Evolutionary conservation across 1,140 invertebrate species (phyloP).

Genomic region (Platorchestia sp.): DNA sequence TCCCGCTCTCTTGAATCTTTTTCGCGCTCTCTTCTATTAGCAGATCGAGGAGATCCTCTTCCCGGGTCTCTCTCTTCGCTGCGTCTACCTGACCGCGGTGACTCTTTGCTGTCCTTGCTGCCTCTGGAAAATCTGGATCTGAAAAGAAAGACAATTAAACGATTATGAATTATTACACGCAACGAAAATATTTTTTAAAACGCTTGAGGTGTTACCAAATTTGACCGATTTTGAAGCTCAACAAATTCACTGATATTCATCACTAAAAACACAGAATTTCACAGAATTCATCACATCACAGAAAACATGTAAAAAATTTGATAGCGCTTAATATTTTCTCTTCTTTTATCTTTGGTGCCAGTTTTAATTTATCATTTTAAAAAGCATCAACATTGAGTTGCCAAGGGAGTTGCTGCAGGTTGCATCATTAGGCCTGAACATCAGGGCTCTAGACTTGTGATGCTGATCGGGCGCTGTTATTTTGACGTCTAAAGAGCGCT

Average conservation of each 20-base stretch:
- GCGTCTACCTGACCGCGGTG: slow-evolving; percentile 63
- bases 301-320: neutral
- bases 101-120: slow-evolving; percentile 66
- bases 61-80: slow-evolving; percentile 63
- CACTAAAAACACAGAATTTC: neutral
- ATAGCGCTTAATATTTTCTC: neutral
- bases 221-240: neutral
- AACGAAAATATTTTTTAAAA: neutral
- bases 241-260: neutral
- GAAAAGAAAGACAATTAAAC: neutral
- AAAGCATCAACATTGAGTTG: neutral
- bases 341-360: neutral
- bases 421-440: neutral
- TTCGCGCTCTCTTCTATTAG: slow-evolving; percentile 62
- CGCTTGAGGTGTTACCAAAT: neutral
- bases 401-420: neutral
- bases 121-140: slow-evolving; percentile 66
- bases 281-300: neutral
- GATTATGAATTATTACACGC: neutral
- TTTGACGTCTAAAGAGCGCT: neutral
- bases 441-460: neutral
- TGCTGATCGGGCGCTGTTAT: neutral
- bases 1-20: slow-evolving; percentile 57
- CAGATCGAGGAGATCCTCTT: slow-evolving; percentile 63
- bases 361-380: neutral